Evolutionary conservation across 2,888 invertebrate species (phyloP).

Genomic region (Habrosyne pyritoides): DNA sequence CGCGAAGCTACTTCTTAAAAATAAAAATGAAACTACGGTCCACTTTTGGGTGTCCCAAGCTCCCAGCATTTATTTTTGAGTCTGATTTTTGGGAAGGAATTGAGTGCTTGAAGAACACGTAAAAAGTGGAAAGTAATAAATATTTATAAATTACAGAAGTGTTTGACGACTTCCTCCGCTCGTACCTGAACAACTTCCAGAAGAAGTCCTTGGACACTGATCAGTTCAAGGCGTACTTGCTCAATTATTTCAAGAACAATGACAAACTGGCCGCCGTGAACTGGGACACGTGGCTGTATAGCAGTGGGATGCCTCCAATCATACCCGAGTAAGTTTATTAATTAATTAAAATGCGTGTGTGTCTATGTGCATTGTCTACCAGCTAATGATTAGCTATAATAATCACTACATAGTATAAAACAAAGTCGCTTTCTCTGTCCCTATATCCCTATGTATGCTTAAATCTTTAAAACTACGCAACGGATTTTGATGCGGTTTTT

Average conservation of each 20-base stretch:
- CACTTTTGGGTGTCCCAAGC: too few relatives aligned
- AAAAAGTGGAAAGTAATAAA: background rate
- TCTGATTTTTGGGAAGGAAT: background rate
- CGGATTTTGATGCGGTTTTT: too few relatives aligned
- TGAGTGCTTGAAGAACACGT: too few relatives aligned
- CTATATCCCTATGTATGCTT: too few relatives aligned
- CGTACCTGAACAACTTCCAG: constrained; percentile 91
- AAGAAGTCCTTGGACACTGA: constrained; percentile 92
- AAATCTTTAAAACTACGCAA: too few relatives aligned
- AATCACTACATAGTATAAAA: too few relatives aligned
- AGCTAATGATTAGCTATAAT: too few relatives aligned
- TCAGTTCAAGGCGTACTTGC: constrained; percentile 89
- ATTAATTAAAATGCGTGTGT: too few relatives aligned
- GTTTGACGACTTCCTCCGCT: constrained; percentile 93
- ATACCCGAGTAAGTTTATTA: constrained; percentile 87
- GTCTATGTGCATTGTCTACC: too few relatives aligned
- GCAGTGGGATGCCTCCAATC: constrained; percentile 94
- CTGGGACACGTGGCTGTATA: constrained; percentile 93
- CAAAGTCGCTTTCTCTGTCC: too few relatives aligned
- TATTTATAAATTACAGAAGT: constrained; percentile 44
- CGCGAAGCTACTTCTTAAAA: too few relatives aligned
- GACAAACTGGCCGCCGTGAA: constrained; percentile 86
- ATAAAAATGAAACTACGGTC: too few relatives aligned
- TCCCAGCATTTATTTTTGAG: background rate
- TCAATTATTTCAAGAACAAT: constrained; percentile 87